Evolutionary conservation across 2,797 vertebrate species (phyloP).

Genomic region (Halcyon smyrnensis): DNA sequence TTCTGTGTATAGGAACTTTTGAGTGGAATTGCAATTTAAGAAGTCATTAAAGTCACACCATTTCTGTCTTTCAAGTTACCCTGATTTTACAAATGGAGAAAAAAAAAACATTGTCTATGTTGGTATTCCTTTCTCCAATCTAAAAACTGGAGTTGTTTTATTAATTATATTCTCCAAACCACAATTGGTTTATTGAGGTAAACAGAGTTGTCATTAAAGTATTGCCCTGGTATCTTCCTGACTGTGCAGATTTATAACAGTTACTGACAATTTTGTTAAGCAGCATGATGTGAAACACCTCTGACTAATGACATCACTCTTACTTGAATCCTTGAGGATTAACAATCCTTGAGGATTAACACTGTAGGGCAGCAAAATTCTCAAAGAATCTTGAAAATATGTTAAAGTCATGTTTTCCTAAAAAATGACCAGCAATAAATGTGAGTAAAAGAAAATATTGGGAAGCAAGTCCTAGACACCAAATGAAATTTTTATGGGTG

Average conservation of each 20-base stretch:
- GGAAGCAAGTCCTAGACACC: background rate
- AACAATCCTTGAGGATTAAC: background rate
- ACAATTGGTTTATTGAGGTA: background rate
- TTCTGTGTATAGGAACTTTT: background rate
- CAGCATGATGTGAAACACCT: too few relatives aligned
- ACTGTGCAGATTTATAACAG: background rate
- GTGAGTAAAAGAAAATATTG: background rate
- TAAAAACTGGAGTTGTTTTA: background rate
- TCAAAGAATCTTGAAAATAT: background rate
- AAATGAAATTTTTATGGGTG: background rate
- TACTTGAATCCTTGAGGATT: background rate
- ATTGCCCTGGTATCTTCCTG: background rate
- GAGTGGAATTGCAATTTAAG: background rate
- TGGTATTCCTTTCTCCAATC: background rate
- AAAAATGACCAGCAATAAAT: background rate
- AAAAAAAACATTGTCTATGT: background rate
- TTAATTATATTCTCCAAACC: background rate
- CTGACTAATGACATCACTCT: background rate
- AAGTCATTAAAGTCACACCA: background rate
- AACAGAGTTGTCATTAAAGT: background rate
- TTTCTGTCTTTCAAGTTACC: background rate
- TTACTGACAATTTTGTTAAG: background rate
- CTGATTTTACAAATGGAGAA: background rate
- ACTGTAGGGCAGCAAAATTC: background rate
- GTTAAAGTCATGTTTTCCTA: background rate